Evolutionary conservation across 1,140 invertebrate genomes (phyloP).

Genomic region (Cryptotermes secundus): DNA sequence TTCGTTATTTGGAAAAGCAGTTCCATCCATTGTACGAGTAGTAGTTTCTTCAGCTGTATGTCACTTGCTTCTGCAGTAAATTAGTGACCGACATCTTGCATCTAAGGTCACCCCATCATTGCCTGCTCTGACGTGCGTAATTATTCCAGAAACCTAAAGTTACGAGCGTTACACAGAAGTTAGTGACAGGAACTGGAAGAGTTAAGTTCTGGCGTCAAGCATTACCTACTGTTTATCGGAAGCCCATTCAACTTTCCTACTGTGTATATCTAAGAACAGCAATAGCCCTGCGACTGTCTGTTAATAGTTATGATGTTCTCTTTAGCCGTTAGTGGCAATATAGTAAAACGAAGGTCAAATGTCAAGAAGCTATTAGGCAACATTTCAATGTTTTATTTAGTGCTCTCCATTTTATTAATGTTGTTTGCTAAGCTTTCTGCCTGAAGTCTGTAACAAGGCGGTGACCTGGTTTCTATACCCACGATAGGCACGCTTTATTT

Average conservation of each 20-base stretch:
- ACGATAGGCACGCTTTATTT: background rate
- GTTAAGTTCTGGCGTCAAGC: background rate
- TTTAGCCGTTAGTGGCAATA: background rate
- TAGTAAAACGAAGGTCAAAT: background rate
- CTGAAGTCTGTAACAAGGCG: background rate
- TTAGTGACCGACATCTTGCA: no score
- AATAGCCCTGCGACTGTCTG: no score
- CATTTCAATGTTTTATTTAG: constrained; percentile 14
- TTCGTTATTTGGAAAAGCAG: no score
- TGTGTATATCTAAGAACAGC: background rate
- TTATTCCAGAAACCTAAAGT: no score
- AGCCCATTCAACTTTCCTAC: background rate
- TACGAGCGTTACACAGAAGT: background rate
- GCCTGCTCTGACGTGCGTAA: no score
- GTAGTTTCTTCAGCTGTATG: no score
- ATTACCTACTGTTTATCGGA: background rate
- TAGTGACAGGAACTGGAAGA: background rate
- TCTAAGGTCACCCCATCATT: no score
- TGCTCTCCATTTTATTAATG: background rate
- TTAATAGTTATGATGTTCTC: background rate
- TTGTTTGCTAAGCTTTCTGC: background rate
- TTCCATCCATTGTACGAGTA: no score
- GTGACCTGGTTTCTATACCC: background rate
- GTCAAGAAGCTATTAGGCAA: background rate
- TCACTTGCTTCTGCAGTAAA: no score